A percentile compares a stretch with the other conserved stretches of the same genome.
These are phyloP conservation scores for Polyergus mexicanus DNA, from an alignment of 1,140 invertebrate species.

Conservation along the genomic window DNA sequence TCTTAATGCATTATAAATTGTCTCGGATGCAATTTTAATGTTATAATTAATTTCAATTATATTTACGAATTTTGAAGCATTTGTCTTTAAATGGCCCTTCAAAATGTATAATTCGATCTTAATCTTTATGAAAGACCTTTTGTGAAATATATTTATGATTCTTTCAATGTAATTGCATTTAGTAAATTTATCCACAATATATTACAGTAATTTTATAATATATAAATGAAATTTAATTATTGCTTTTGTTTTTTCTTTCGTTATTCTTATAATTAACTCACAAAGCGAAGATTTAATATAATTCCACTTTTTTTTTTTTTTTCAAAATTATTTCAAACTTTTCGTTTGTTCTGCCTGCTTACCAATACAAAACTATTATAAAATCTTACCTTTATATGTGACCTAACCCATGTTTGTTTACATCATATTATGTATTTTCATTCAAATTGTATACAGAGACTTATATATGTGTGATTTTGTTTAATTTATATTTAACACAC, in stretches of 20 bases:
- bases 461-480: not conserved
- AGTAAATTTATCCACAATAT: not conserved
- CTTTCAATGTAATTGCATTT: not conserved
- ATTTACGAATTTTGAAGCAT: not conserved
- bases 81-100: not conserved
- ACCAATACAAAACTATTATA: not conserved
- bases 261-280: not conserved
- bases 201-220: not conserved
- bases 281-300: not conserved
- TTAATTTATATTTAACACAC: conserved; percentile 10
- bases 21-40: not conserved
- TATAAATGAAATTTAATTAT: not conserved
- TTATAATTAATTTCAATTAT: not conserved
- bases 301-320: not conserved
- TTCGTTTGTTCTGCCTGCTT: not conserved
- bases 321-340: not conserved
- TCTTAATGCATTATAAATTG: not conserved
- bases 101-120: not conserved
- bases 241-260: not conserved
- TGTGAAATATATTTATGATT: not conserved
- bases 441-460: not conserved
- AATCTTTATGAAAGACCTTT: not conserved
- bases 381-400: not conserved
- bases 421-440: conserved; percentile 9
- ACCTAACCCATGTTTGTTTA: conserved; percentile 1